A percentile compares a stretch with the other conserved stretches of the same genome.
Conservation (phyloP, 2,113 vertebrate species). For the Pelecanoides urinatrix region DNA sequence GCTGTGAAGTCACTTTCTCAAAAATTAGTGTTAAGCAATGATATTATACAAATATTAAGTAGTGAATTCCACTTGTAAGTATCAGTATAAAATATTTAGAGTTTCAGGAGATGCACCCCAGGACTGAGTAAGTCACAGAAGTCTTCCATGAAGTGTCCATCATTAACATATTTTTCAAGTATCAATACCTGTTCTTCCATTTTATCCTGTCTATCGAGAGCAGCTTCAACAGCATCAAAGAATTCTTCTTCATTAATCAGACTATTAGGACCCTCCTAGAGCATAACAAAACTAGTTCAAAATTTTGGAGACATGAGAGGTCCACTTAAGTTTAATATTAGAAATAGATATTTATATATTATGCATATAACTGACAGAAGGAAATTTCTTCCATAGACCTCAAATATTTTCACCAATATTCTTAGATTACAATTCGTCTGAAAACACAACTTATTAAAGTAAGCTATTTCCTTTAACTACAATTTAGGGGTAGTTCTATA, state of each 20-base stretch:
- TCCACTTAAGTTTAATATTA: neutral
- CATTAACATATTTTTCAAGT: too few relatives aligned
- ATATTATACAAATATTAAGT: too few relatives aligned
- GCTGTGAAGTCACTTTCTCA: too few relatives aligned
- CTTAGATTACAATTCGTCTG: neutral
- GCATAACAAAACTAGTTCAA: neutral
- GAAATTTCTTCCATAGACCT: neutral
- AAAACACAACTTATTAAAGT: neutral
- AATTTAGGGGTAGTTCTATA: neutral
- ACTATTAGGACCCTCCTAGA: conserved; percentile 97
- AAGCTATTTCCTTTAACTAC: neutral
- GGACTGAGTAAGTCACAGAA: too few relatives aligned
- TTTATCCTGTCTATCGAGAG: too few relatives aligned
- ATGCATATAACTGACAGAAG: neutral
- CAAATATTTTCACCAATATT: neutral
- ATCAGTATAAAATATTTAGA: too few relatives aligned
- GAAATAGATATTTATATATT: neutral
- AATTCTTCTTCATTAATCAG: conserved; percentile 40
- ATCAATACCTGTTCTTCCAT: too few relatives aligned
- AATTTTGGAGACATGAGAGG: neutral
- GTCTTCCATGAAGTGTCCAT: too few relatives aligned
- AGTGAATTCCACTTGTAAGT: too few relatives aligned
- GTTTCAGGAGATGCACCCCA: too few relatives aligned
- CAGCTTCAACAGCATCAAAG: too few relatives aligned
- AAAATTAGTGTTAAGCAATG: too few relatives aligned